Evolutionary conservation across 2,113 vertebrate species (phyloP).

Genomic region (Heterochromis multidens): DNA sequence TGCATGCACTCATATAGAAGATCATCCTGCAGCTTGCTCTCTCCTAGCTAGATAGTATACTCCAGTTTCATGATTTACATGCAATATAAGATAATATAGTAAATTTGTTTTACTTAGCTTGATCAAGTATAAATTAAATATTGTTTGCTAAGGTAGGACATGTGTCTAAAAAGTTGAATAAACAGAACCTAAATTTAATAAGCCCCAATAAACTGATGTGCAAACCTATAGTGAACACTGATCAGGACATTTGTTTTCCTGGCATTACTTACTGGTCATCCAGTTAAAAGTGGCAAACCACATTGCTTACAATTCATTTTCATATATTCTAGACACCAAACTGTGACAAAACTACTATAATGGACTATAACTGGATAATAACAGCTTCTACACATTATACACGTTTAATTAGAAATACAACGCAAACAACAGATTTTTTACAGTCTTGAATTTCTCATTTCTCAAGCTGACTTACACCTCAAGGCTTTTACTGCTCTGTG

Average conservation of each 20-base stretch:
- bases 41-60: too few relatives aligned
- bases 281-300: not conserved
- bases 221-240: not conserved
- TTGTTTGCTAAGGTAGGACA: not conserved
- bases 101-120: not conserved
- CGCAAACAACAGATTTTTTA: not conserved
- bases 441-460: not conserved
- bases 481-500: not conserved
- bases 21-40: not conserved
- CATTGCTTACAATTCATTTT: not conserved
- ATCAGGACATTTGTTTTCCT: not conserved
- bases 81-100: not conserved
- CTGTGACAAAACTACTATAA: not conserved
- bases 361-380: not conserved
- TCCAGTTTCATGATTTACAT: not conserved
- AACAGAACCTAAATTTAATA: too few relatives aligned
- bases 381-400: not conserved
- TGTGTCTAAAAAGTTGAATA: not conserved
- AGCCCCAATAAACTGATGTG: accelerated
- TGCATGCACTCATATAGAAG: not conserved
- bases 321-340: not conserved
- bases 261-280: not conserved
- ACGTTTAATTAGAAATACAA: not conserved
- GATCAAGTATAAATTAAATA: not conserved
- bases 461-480: not conserved